Evolutionary conservation across 2,797 vertebrate species (phyloP).

Genomic region (Mionectes olivaceus): DNA sequence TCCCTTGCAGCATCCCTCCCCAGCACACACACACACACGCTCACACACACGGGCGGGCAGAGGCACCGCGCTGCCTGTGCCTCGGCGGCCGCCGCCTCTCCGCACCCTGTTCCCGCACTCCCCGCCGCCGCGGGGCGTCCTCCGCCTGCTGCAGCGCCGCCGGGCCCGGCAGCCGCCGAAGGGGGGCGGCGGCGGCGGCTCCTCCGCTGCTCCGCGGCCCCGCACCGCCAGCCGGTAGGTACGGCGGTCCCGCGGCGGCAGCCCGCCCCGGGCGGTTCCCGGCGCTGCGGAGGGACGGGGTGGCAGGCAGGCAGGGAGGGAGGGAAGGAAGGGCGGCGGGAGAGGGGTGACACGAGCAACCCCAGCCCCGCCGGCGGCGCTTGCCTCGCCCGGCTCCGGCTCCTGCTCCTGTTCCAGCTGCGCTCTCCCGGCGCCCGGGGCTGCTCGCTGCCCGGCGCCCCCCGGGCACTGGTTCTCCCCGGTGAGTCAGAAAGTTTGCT

Average conservation of each 20-base stretch:
- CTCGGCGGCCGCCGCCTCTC: slow-evolving; percentile 24
- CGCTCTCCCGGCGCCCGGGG: neutral
- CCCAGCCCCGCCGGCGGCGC: neutral
- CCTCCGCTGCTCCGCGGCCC: slow-evolving; percentile 5
- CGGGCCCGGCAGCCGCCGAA: neutral
- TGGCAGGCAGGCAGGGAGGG: neutral
- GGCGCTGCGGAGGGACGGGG: neutral
- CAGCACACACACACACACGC: slow-evolving; percentile 3
- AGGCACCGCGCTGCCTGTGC: slow-evolving; percentile 47
- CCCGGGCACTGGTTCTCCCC: neutral
- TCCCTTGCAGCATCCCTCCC: slow-evolving; percentile 70
- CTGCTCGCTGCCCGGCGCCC: neutral
- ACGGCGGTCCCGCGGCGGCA: neutral
- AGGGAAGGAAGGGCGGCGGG: neutral
- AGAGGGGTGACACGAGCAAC: neutral
- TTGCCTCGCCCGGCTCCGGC: neutral
- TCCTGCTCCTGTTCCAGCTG: neutral
- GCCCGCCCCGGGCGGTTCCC: neutral
- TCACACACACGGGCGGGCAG: neutral
- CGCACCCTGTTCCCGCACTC: slow-evolving; percentile 46
- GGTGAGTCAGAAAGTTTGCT: slow-evolving; percentile 58
- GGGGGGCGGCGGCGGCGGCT: neutral
- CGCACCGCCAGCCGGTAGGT: slow-evolving; percentile 42
- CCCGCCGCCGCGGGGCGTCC: slow-evolving; percentile 74
- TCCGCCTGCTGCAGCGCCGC: slow-evolving; percentile 51